Percentiles rank a stretch among this genome's conserved stretches.
These are phyloP conservation scores for Sinocyclocheilus maitianheensis DNA, from an alignment of 2,113 vertebrate species.

Conservation along the genomic window DNA sequence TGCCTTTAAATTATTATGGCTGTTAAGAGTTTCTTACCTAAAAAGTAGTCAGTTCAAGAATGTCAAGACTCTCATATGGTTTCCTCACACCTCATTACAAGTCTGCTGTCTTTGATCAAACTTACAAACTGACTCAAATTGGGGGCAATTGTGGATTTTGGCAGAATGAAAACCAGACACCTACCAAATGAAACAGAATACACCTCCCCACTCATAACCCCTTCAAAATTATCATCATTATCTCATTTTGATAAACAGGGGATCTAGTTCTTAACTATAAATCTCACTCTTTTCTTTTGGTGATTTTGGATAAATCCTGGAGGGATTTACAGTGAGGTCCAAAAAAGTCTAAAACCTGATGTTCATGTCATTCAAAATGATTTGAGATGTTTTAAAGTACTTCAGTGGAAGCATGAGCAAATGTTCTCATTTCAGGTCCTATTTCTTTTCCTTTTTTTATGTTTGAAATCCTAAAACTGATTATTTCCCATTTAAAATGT, in stretches of 20 bases:
- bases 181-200: conserved; percentile 35
- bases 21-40: not conserved
- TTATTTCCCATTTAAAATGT: not conserved
- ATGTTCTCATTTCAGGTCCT: not conserved
- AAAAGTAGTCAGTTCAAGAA: not conserved
- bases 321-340: not conserved
- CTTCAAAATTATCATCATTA: conserved; percentile 46
- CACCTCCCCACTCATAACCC: conserved; percentile 32
- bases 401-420: not conserved
- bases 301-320: not conserved
- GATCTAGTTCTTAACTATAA: not conserved
- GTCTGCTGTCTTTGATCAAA: conserved; percentile 15
- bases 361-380: not conserved
- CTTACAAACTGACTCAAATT: conserved; percentile 48
- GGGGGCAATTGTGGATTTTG: conserved; percentile 54
- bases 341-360: not conserved
- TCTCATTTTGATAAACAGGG: conserved; percentile 44
- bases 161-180: conserved; percentile 58
- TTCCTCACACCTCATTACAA: conserved; percentile 58
- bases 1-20: not conserved
- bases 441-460: not conserved
- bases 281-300: conserved; percentile 18
- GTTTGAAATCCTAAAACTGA: not conserved
- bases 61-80: not conserved
- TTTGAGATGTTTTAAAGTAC: not conserved